Conservation (phyloP, 1,140 invertebrate species). For the Pachypeltis micranthus region DNA sequence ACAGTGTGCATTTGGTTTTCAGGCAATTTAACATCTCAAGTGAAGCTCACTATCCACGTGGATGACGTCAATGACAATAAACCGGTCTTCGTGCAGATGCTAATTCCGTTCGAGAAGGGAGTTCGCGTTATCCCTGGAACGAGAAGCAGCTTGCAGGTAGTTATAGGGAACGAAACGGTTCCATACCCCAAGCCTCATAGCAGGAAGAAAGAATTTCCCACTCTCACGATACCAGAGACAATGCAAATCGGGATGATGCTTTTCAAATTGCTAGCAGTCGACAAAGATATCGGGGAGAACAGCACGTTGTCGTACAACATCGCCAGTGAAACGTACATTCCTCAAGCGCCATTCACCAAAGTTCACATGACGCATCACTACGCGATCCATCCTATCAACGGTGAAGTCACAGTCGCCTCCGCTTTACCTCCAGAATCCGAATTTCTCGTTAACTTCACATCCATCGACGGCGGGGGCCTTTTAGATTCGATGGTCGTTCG, state of each 20-base stretch:
- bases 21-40: conserved; percentile 58
- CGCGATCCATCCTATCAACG: conserved; percentile 54
- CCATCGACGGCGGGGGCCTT: conserved; percentile 59
- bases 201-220: conserved; percentile 32
- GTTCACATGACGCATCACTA: conserved; percentile 45
- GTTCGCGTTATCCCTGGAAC: conserved; percentile 43
- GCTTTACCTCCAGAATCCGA: conserved; percentile 61
- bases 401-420: conserved; percentile 63
- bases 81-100: conserved; percentile 54
- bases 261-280: conserved; percentile 64
- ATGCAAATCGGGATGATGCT: conserved; percentile 58
- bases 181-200: conserved; percentile 8
- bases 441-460: conserved; percentile 63
- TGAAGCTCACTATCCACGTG: conserved; percentile 54
- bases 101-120: conserved; percentile 49
- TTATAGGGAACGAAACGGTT: conserved; percentile 24
- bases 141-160: conserved; percentile 14
- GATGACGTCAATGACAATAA: conserved; percentile 75
- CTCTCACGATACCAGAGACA: conserved; percentile 63
- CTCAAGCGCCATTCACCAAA: conserved; percentile 34
- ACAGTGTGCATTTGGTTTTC: too few relatives aligned
- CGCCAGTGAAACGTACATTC: conserved; percentile 47
- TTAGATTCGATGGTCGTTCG: conserved; percentile 55
- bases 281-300: conserved; percentile 66
- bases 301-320: conserved; percentile 64